Conservation (phyloP, 2,797 vertebrate genomes). For the Pampus argenteus region DNA sequence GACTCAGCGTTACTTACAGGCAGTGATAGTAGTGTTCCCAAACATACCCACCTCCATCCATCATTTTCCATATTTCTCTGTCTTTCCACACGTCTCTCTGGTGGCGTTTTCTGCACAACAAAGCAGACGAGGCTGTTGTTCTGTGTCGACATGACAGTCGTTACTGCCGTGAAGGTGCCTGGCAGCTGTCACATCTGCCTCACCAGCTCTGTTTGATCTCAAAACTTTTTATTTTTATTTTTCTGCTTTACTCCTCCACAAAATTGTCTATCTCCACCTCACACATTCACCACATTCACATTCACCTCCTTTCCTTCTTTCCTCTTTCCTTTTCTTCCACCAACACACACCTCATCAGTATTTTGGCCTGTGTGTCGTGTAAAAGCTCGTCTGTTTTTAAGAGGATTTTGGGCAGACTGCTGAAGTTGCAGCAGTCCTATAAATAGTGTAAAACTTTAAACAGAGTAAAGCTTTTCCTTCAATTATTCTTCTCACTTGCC, state of each 20-base stretch:
- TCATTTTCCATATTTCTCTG: background rate
- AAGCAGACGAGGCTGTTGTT: background rate
- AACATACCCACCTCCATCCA: background rate
- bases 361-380: background rate
- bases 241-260: conserved; percentile 4
- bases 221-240: conserved; percentile 20
- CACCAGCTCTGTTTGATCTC: background rate
- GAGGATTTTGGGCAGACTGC: conserved; percentile 36
- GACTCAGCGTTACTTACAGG: background rate
- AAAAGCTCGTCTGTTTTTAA: conserved; percentile 11
- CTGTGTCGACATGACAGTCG: conserved; percentile 30
- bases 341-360: background rate
- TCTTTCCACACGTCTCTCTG: background rate
- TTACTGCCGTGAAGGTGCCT: conserved; percentile 12
- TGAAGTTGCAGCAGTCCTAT: conserved; percentile 24
- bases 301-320: background rate
- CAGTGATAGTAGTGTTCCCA: background rate
- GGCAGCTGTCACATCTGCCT: conserved; percentile 34
- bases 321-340: background rate
- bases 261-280: conserved; percentile 10
- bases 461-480: background rate
- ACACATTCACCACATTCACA: background rate
- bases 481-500: conserved; percentile 2
- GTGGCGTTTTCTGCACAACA: conserved; percentile 6
- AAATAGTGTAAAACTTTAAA: background rate